Evolutionary conservation across 2,888 invertebrate genomes (phyloP).

Genomic region (Latrodectus elegans): DNA sequence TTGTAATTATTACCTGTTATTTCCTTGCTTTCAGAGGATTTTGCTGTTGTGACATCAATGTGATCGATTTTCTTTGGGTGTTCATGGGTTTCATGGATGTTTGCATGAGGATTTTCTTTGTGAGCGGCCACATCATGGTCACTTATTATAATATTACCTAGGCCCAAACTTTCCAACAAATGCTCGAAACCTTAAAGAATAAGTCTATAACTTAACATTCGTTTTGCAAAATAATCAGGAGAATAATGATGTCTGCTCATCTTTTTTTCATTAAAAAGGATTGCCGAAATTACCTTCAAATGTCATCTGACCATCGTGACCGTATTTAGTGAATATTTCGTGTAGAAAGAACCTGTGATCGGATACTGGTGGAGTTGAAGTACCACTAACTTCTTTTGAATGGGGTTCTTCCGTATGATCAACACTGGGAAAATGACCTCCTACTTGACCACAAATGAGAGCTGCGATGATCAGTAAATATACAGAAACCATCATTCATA

Average conservation of each 20-base stretch:
- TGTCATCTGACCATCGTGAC: slow-evolving; percentile 78
- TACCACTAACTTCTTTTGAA: background rate
- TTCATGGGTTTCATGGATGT: slow-evolving; percentile 76
- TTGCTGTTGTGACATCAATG: background rate
- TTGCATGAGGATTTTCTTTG: slow-evolving; percentile 77
- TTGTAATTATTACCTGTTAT: too few relatives aligned
- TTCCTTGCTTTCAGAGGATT: too few relatives aligned
- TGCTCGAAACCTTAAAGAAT: slow-evolving; percentile 79
- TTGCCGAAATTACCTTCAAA: slow-evolving; percentile 77
- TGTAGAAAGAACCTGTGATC: slow-evolving; percentile 67
- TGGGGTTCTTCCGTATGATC: background rate
- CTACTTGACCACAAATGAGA: background rate
- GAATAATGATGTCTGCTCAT: background rate
- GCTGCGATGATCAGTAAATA: background rate
- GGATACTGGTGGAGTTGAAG: slow-evolving; percentile 12
- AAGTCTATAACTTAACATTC: background rate
- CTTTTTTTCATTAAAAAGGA: background rate
- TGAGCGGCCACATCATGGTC: slow-evolving; percentile 76
- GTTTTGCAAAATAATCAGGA: background rate
- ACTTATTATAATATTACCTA: slow-evolving; percentile 81
- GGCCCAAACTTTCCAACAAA: slow-evolving; percentile 80
- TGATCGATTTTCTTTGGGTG: slow-evolving; percentile 34
- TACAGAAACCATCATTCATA: background rate
- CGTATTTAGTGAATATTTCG: slow-evolving; percentile 78
- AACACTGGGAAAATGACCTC: slow-evolving; percentile 1